Evolutionary conservation across 2,113 vertebrate genomes (phyloP).

Genomic region (Dendropsophus ebraccatus): DNA sequence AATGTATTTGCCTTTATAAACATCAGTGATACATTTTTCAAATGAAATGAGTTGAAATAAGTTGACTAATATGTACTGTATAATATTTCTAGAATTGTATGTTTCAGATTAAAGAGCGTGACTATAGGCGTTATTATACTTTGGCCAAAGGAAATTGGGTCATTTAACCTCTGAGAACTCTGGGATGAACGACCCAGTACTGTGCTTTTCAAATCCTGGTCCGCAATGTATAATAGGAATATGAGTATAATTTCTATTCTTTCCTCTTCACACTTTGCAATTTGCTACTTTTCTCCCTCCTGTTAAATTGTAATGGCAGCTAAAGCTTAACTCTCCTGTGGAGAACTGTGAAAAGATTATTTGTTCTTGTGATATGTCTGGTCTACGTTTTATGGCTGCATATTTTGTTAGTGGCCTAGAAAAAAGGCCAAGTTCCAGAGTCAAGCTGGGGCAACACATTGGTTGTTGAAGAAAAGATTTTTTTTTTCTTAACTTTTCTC

Average conservation of each 20-base stretch:
- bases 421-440: not conserved
- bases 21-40: not conserved
- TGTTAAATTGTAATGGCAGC: slow-evolving; percentile 50
- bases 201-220: slow-evolving; percentile 33
- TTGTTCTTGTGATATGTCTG: slow-evolving; percentile 31
- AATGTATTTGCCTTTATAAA: not conserved
- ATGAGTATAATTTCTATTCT: slow-evolving; percentile 52
- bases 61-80: slow-evolving; percentile 20
- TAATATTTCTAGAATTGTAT: not conserved
- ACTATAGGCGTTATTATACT: slow-evolving; percentile 22
- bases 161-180: slow-evolving; percentile 39
- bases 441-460: slow-evolving; percentile 17
- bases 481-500: slow-evolving; percentile 5
- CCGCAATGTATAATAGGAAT: slow-evolving; percentile 22
- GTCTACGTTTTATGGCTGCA: slow-evolving; percentile 32
- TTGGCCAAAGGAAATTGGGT: not conserved
- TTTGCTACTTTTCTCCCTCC: slow-evolving; percentile 45
- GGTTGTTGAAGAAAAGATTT: slow-evolving; percentile 1
- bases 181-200: slow-evolving; percentile 16
- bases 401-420: slow-evolving; percentile 31
- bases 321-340: slow-evolving; percentile 37
- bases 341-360: slow-evolving; percentile 42
- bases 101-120: not conserved
- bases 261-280: slow-evolving; percentile 34
- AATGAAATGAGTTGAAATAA: not conserved